phyloP scores from a whole-genome alignment of 2,113 vertebrate genomes.

The Protomyctophum bolini region DNA sequence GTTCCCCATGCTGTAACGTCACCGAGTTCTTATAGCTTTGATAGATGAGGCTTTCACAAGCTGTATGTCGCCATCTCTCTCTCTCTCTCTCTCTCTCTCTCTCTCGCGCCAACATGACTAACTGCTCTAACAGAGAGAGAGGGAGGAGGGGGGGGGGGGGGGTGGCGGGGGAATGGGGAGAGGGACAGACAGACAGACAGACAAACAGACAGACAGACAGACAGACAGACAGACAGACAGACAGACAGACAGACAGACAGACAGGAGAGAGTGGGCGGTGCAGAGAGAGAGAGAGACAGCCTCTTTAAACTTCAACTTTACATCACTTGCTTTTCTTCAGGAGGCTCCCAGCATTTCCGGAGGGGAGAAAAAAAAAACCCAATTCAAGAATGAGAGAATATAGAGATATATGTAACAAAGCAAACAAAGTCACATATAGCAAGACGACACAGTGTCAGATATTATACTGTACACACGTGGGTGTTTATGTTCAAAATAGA shows the following conservation, averaged over 20 bases:
- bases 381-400: too few relatives aligned
- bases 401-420: too few relatives aligned
- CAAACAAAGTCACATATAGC: too few relatives aligned
- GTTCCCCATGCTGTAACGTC: constrained; percentile 51
- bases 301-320: too few relatives aligned
- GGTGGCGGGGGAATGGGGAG: constrained; percentile 3
- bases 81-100: not conserved
- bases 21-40: constrained; percentile 51
- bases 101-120: too few relatives aligned
- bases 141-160: constrained; percentile 10
- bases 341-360: too few relatives aligned
- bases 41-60: constrained; percentile 69
- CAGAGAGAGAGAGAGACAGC: not conserved
- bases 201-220: constrained; percentile 3
- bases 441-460: too few relatives aligned
- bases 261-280: not conserved
- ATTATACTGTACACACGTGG: too few relatives aligned
- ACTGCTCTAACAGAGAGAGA: too few relatives aligned
- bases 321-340: too few relatives aligned
- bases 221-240: not conserved
- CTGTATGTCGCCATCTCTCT: constrained; percentile 25
- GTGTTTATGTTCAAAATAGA: too few relatives aligned
- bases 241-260: not conserved
- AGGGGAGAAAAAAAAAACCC: too few relatives aligned
- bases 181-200: not conserved